Conservation (phyloP, 2,888 invertebrate species). For the Hybos culiciformis region DNA sequence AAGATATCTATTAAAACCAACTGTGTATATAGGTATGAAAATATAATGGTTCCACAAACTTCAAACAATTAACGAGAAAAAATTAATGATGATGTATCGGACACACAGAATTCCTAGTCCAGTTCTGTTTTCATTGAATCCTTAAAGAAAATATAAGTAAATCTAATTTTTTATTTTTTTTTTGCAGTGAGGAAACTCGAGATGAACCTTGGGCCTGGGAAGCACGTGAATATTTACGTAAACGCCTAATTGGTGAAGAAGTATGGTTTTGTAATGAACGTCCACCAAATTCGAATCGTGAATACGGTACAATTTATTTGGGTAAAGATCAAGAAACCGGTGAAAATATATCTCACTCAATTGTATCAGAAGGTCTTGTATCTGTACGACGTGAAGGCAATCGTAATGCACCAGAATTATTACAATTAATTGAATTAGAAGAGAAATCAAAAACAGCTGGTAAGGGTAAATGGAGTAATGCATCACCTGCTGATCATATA, state of each 20-base stretch:
- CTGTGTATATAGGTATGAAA: too few species aligned
- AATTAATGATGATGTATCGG: too few species aligned
- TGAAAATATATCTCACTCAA: slow-evolving; percentile 77
- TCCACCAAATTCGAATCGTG: slow-evolving; percentile 66
- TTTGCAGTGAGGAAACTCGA: slow-evolving; percentile 52
- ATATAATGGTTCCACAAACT: too few species aligned
- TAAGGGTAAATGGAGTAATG: slow-evolving; percentile 65
- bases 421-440: slow-evolving; percentile 70
- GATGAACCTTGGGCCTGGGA: slow-evolving; percentile 98
- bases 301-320: slow-evolving; percentile 76
- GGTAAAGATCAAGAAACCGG: slow-evolving; percentile 66
- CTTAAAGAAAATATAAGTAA: too few species aligned
- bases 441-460: slow-evolving; percentile 76
- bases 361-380: slow-evolving; percentile 82
- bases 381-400: slow-evolving; percentile 58
- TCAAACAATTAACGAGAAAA: too few species aligned
- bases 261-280: slow-evolving; percentile 77
- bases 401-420: slow-evolving; percentile 50
- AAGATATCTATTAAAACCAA: too few species aligned
- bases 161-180: background rate
- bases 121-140: too few species aligned
- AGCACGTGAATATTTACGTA: slow-evolving; percentile 85
- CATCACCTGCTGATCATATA: slow-evolving; percentile 49
- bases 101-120: too few species aligned
- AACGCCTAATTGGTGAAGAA: slow-evolving; percentile 81